These are phyloP conservation scores for Xyrichtys novacula DNA, from an alignment of 2,797 vertebrate species.

Conservation along the genomic window DNA sequence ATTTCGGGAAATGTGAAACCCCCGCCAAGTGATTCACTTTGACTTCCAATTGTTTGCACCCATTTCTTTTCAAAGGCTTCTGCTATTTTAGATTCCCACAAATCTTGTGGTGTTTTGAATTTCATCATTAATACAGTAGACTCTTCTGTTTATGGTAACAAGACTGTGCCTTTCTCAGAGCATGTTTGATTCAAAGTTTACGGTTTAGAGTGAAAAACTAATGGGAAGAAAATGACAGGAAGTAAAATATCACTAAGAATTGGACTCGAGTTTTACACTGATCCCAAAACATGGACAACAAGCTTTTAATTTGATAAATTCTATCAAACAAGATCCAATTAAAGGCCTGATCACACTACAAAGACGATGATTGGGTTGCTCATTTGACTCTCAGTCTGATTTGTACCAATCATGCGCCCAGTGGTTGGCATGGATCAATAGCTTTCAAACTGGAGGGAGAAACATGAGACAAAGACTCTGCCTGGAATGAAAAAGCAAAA, in stretches of 20 bases:
- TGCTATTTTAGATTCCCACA: conserved; percentile 25
- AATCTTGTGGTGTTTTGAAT: conserved; percentile 32
- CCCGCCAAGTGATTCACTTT: conserved; percentile 68
- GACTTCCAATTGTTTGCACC: conserved; percentile 48
- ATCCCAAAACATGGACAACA: too few relatives aligned
- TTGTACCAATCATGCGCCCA: background rate
- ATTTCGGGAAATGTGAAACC: conserved; percentile 68
- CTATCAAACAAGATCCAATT: too few relatives aligned
- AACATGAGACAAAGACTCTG: background rate
- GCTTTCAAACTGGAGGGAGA: background rate
- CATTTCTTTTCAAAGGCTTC: conserved; percentile 49
- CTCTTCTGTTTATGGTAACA: conserved; percentile 24
- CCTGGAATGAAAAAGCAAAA: background rate
- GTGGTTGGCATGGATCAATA: background rate
- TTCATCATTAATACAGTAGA: conserved; percentile 21
- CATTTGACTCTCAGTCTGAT: too few relatives aligned
- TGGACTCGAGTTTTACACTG: too few relatives aligned
- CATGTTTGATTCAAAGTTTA: conserved; percentile 13
- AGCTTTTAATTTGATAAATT: too few relatives aligned
- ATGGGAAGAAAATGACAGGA: background rate
- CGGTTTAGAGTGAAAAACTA: conserved; percentile 1
- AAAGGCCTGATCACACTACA: too few relatives aligned
- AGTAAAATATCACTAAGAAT: background rate
- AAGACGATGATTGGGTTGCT: too few relatives aligned
- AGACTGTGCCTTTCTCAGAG: background rate